Evolutionary conservation across 2,113 vertebrate species (phyloP).

Genomic region (Notarius quadriscutis): DNA sequence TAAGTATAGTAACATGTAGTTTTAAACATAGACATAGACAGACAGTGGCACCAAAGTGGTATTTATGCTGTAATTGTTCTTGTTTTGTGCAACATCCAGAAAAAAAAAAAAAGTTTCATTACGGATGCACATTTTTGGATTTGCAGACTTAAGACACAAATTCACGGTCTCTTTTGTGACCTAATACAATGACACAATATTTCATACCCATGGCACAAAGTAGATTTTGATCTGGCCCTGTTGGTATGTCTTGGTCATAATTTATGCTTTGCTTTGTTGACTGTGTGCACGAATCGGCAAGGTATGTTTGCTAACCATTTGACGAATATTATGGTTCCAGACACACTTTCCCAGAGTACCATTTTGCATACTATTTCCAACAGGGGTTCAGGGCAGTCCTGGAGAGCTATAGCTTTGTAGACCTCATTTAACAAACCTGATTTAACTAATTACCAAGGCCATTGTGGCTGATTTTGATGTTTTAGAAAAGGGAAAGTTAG

Average conservation of each 20-base stretch:
- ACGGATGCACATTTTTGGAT: background rate
- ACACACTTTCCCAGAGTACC: background rate
- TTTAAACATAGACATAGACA: background rate
- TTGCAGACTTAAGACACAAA: background rate
- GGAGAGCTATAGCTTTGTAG: background rate
- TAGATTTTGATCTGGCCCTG: background rate
- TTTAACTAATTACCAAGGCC: conserved; percentile 1
- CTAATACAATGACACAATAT: background rate
- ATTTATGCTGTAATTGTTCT: background rate
- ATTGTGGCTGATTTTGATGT: background rate
- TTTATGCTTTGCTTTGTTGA: background rate
- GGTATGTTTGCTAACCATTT: background rate
- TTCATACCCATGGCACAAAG: background rate
- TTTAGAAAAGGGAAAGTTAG: background rate
- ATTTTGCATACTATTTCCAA: background rate
- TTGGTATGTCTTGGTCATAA: background rate
- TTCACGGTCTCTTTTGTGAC: background rate
- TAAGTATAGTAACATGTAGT: background rate
- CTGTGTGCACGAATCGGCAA: background rate
- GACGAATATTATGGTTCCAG: background rate
- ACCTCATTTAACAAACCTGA: conserved; percentile 3
- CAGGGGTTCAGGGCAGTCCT: background rate
- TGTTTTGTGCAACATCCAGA: background rate
- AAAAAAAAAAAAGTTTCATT: background rate
- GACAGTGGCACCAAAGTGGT: background rate